Percentiles rank a stretch among this genome's conserved stretches.
These are phyloP conservation scores for Pyrochroa serraticornis DNA, from an alignment of 2,888 invertebrate species.

Conservation along the genomic window DNA sequence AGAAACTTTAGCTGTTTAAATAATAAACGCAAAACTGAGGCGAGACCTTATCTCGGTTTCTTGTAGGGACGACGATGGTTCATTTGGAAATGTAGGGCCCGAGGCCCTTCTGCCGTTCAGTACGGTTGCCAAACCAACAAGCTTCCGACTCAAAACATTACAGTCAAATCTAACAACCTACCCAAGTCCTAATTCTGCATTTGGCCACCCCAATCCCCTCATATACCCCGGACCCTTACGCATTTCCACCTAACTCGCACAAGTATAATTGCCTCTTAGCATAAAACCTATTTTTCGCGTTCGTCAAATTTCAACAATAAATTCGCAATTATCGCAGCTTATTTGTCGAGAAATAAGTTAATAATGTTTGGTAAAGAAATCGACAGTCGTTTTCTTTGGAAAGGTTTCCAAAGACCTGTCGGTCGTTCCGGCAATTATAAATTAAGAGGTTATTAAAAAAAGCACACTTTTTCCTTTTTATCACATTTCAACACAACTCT, in stretches of 20 bases:
- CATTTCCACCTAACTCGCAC: constrained; percentile 18
- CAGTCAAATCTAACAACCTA: constrained; percentile 28
- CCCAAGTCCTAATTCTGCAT: constrained; percentile 27
- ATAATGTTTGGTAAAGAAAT: constrained; percentile 14
- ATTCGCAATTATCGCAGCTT: too few relatives aligned
- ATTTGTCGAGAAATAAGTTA: constrained; percentile 14
- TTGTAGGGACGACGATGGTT: constrained; percentile 29
- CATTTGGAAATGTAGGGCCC: constrained; percentile 28
- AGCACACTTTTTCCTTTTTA: constrained; percentile 8
- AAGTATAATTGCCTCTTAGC: constrained; percentile 21
- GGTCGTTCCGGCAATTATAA: constrained; percentile 7
- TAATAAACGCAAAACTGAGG: constrained; percentile 28
- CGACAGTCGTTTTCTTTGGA: constrained; percentile 5
- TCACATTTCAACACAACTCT: constrained; percentile 9
- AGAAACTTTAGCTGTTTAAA: constrained; percentile 29
- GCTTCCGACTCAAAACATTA: constrained; percentile 30
- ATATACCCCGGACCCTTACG: constrained; percentile 14
- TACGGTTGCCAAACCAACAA: constrained; percentile 29
- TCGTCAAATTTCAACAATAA: constrained; percentile 5
- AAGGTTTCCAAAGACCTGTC: constrained; percentile 5
- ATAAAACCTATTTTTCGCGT: constrained; percentile 12
- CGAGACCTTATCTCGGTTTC: constrained; percentile 19
- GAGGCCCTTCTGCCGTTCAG: constrained; percentile 29
- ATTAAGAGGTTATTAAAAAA: constrained; percentile 16
- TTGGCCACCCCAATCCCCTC: constrained; percentile 26